phyloP scores from a whole-genome alignment of 2,797 vertebrate genomes.

The Alectoris magna region DNA sequence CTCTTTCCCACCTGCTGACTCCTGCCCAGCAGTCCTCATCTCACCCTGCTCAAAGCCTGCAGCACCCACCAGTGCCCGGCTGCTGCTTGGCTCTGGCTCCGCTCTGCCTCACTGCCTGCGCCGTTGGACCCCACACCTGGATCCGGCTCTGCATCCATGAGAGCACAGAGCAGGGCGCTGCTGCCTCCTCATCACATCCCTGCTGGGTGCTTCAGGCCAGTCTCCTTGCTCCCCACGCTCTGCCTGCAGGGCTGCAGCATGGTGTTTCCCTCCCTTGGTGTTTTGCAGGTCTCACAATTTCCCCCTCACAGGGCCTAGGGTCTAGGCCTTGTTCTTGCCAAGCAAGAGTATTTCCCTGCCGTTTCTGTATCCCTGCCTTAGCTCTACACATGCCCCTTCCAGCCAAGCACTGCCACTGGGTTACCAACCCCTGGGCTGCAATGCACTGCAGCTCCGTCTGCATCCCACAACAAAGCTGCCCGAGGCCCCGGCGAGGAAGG shows the following conservation, averaged over 20 bases:
- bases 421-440: background rate
- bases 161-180: background rate
- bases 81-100: slow-evolving; percentile 39
- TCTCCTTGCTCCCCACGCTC: slow-evolving; percentile 21
- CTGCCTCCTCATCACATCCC: slow-evolving; percentile 10
- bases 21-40: slow-evolving; percentile 27
- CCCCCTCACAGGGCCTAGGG: background rate
- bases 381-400: background rate
- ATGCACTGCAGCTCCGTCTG: background rate
- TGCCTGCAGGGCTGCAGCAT: slow-evolving; percentile 41
- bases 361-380: slow-evolving; percentile 37
- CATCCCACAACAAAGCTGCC: background rate
- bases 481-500: fast-evolving
- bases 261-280: slow-evolving; percentile 20
- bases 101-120: slow-evolving; percentile 67
- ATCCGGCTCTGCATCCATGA: background rate
- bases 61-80: slow-evolving; percentile 41
- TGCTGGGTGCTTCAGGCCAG: slow-evolving; percentile 56
- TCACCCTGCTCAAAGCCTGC: slow-evolving; percentile 58
- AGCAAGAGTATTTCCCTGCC: background rate
- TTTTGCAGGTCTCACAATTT: background rate
- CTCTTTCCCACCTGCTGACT: background rate
- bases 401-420: slow-evolving; percentile 30
- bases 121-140: slow-evolving; percentile 25
- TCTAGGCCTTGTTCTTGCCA: background rate